Percentiles rank a stretch among this genome's conserved stretches.
Evolutionary conservation across 2,888 invertebrate genomes (phyloP).

Genomic region (Ferrisia virgata): DNA sequence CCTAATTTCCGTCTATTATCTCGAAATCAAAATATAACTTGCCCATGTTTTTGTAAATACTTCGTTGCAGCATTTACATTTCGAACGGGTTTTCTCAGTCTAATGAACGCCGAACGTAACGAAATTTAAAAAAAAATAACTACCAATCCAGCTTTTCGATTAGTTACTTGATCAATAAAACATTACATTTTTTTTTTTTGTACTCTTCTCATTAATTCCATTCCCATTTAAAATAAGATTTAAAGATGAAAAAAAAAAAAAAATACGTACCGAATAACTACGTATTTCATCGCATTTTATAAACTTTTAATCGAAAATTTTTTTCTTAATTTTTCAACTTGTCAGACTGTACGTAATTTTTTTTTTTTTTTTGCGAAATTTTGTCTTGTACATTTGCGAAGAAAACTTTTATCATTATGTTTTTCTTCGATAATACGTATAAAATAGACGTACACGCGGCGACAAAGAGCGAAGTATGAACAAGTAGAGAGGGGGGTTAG

Average conservation of each 20-base stretch:
- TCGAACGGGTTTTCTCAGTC: too few species aligned
- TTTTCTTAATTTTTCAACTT: neutral
- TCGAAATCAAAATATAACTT: too few species aligned
- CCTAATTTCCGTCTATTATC: too few species aligned
- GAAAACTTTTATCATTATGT: neutral
- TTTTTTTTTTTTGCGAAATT: neutral
- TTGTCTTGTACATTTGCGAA: neutral
- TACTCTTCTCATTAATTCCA: neutral
- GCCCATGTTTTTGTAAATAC: too few species aligned
- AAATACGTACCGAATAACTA: neutral
- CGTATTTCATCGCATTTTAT: neutral
- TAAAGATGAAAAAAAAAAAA: neutral
- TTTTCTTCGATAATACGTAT: neutral
- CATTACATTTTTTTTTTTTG: neutral
- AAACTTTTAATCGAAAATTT: constrained; percentile 7
- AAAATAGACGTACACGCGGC: too few species aligned
- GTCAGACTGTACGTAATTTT: neutral
- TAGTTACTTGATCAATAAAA: neutral
- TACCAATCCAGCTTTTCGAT: neutral
- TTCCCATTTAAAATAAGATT: neutral
- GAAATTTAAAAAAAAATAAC: too few species aligned
- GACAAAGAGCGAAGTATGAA: neutral
- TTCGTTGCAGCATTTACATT: too few species aligned
- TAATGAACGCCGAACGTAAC: too few species aligned
- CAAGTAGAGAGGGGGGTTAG: neutral